phyloP scores from a whole-genome alignment of 2,888 invertebrate species.

The Cacoxenus indagator region DNA sequence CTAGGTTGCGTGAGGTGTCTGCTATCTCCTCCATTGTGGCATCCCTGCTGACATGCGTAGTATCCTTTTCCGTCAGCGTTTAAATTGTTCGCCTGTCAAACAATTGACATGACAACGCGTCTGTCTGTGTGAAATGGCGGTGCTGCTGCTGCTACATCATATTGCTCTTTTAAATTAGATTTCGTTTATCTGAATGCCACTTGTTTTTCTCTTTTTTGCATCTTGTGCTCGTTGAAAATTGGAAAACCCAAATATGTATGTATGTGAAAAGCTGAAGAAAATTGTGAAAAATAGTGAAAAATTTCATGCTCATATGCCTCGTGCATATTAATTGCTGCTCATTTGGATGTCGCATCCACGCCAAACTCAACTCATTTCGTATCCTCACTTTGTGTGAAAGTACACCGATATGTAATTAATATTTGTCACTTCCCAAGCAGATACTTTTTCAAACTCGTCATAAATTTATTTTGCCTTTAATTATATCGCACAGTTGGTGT shows the following conservation, averaged over 20 bases:
- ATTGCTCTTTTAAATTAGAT: slow-evolving; percentile 52
- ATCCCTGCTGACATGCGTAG: slow-evolving; percentile 27
- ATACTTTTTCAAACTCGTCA: slow-evolving; percentile 4
- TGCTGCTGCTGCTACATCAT: slow-evolving; percentile 46
- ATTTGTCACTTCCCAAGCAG: slow-evolving; percentile 43
- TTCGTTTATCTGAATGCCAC: slow-evolving; percentile 42
- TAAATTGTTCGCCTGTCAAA: slow-evolving; percentile 63
- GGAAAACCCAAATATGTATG: slow-evolving; percentile 29
- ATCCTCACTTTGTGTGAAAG: slow-evolving; percentile 3
- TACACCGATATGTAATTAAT: slow-evolving; percentile 57
- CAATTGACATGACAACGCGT: slow-evolving; percentile 51
- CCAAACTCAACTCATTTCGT: slow-evolving; percentile 14
- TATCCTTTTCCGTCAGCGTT: slow-evolving; percentile 65
- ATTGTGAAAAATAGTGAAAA: slow-evolving; percentile 3
- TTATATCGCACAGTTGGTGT: slow-evolving; percentile 43
- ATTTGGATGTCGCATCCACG: slow-evolving; percentile 45
- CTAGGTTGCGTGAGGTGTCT: no score
- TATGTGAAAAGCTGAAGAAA: slow-evolving; percentile 35
- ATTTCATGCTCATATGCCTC: not conserved
- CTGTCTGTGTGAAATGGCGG: slow-evolving; percentile 48
- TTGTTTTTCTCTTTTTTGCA: slow-evolving; percentile 13
- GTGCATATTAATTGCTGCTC: slow-evolving; percentile 54
- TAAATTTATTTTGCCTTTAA: slow-evolving; percentile 48
- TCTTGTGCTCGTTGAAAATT: slow-evolving; percentile 35
- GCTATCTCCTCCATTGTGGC: not conserved